phyloP scores from a whole-genome alignment of 2,113 vertebrate species.

The Noctilio leporinus region DNA sequence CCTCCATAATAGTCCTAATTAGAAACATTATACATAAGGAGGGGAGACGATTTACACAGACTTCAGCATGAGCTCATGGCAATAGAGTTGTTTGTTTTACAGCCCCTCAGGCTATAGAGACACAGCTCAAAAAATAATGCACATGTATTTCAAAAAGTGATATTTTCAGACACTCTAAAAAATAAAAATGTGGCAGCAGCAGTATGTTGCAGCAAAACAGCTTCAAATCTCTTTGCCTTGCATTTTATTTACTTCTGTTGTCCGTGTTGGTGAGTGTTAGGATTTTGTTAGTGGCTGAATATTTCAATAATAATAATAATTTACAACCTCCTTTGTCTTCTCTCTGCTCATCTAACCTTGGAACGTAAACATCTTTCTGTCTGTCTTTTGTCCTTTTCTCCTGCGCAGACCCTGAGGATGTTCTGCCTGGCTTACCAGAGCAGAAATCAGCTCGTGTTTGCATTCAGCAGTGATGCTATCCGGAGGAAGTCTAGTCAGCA shows the following conservation, averaged over 20 bases:
- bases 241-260: not conserved
- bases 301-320: not conserved
- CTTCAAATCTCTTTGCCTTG: not conserved
- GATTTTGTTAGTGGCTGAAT: constrained; percentile 28
- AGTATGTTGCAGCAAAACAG: not conserved
- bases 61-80: constrained; percentile 18
- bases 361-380: not conserved
- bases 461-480: not conserved
- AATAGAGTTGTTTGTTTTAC: constrained; percentile 45
- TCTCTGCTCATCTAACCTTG: not conserved
- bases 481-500: not conserved
- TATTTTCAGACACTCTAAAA: constrained; percentile 25
- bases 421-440: not conserved
- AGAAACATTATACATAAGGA: constrained; percentile 28
- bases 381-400: not conserved
- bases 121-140: not conserved
- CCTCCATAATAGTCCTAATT: constrained; percentile 39
- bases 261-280: not conserved
- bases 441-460: not conserved
- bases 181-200: not conserved
- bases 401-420: not conserved
- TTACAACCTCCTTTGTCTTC: not conserved
- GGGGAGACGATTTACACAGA: not conserved
- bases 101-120: constrained; percentile 20
- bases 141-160: not conserved